Evolutionary conservation across 2,888 invertebrate species (phyloP).

Genomic region (Polydrusus tereticollis): DNA sequence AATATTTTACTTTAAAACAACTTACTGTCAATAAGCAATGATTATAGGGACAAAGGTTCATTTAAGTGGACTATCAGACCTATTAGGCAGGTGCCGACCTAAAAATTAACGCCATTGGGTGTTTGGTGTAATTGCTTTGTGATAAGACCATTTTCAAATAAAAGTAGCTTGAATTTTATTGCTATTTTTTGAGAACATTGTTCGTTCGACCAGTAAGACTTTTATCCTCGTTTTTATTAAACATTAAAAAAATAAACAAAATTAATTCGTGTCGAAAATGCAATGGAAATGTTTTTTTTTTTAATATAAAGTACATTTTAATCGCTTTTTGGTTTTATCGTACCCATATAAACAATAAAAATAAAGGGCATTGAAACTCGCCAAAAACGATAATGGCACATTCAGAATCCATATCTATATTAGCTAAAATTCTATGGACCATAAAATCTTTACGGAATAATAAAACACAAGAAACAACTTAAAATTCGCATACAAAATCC

Average conservation of each 20-base stretch:
- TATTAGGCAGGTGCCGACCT: no score
- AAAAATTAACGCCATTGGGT: no score
- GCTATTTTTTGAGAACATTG: no score
- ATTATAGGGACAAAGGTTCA: no score
- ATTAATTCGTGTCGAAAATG: not conserved
- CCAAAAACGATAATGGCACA: conserved; percentile 8
- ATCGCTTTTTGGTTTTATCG: not conserved
- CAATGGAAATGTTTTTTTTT: not conserved
- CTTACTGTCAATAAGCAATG: no score
- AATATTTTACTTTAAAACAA: no score
- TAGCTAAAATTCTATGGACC: conserved; percentile 24
- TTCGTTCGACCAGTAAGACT: no score
- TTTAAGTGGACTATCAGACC: no score
- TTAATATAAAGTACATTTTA: not conserved
- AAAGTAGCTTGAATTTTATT: no score
- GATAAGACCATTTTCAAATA: no score
- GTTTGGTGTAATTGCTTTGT: no score
- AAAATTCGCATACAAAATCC: conserved; percentile 37
- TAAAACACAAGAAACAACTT: conserved; percentile 39
- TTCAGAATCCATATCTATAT: conserved; percentile 14
- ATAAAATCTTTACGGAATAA: conserved; percentile 20
- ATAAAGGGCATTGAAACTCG: not conserved
- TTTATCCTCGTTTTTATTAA: no score
- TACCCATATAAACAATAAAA: not conserved
- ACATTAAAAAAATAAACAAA: not conserved